Conservation (phyloP, 23 tunicate genomes). For the Corella eumyota region DNA sequence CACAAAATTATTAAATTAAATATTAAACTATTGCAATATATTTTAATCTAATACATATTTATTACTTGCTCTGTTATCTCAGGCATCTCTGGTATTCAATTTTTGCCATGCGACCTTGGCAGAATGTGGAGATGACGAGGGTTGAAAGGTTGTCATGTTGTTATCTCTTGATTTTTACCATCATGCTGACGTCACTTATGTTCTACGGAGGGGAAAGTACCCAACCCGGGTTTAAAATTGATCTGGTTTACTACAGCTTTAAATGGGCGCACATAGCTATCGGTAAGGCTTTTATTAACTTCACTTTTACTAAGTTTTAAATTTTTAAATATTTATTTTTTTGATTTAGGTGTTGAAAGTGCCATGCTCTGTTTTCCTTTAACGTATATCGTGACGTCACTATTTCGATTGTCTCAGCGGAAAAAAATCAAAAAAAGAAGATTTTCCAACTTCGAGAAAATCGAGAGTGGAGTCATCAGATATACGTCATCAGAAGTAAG, state of each 20-base stretch:
- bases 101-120: slow-evolving; percentile 47
- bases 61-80: too few species aligned
- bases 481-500: too few species aligned
- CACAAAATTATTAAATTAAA: too few species aligned
- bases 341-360: slow-evolving; percentile 30
- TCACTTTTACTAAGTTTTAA: neutral
- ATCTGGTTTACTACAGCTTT: slow-evolving; percentile 29
- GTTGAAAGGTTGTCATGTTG: slow-evolving; percentile 25
- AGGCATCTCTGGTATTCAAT: slow-evolving; percentile 53
- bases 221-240: neutral
- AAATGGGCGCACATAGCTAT: slow-evolving; percentile 37
- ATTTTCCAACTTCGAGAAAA: neutral
- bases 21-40: too few species aligned
- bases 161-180: slow-evolving; percentile 5
- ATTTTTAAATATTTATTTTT: neutral
- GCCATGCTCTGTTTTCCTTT: slow-evolving; percentile 15
- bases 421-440: neutral
- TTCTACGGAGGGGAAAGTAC: slow-evolving; percentile 14
- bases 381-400: slow-evolving; percentile 5
- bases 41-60: too few species aligned
- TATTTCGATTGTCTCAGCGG: slow-evolving; percentile 19
- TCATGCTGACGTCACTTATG: slow-evolving; percentile 26
- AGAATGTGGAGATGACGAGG: slow-evolving; percentile 19
- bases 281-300: slow-evolving; percentile 8
- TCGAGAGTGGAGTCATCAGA: too few species aligned